Conservation (phyloP, 2,797 vertebrate species). For the Myripristis jacobus region DNA sequence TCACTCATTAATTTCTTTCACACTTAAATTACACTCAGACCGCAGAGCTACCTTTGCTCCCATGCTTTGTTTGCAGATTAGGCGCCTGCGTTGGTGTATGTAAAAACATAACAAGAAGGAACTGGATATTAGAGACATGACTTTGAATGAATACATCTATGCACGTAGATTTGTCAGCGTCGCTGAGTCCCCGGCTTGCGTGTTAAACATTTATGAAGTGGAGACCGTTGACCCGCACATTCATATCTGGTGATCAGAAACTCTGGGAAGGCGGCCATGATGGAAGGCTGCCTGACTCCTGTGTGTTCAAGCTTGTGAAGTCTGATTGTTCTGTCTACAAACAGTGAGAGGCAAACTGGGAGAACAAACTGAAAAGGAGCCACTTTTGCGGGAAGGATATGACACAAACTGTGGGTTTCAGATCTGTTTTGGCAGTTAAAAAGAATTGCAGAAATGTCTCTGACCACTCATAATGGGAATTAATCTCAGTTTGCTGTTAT, state of each 20-base stretch:
- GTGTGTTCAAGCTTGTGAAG: constrained; percentile 66
- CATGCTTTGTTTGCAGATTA: constrained; percentile 63
- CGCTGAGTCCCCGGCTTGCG: constrained; percentile 41
- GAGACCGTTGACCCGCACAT: constrained; percentile 68
- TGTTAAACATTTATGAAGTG: constrained; percentile 67
- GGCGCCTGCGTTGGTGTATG: constrained; percentile 26
- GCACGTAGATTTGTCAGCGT: constrained; percentile 47
- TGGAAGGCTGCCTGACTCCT: constrained; percentile 72
- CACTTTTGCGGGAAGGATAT: constrained; percentile 43
- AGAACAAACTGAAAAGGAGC: constrained; percentile 54
- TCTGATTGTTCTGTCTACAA: constrained; percentile 70
- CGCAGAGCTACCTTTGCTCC: constrained; percentile 44
- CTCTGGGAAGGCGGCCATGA: constrained; percentile 77
- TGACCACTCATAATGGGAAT: not conserved
- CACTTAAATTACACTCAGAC: constrained; percentile 63
- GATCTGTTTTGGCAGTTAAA: constrained; percentile 38
- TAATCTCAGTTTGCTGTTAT: constrained; percentile 15
- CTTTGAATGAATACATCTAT: constrained; percentile 69
- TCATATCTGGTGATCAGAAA: constrained; percentile 79
- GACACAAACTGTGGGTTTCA: constrained; percentile 25
- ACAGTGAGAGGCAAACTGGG: constrained; percentile 54
- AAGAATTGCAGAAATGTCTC: constrained; percentile 27
- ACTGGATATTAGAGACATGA: constrained; percentile 63
- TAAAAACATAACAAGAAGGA: constrained; percentile 57
- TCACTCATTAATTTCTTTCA: constrained; percentile 54